phyloP scores from a whole-genome alignment of 2,113 vertebrate genomes.

The Pyrgilauda ruficollis region DNA sequence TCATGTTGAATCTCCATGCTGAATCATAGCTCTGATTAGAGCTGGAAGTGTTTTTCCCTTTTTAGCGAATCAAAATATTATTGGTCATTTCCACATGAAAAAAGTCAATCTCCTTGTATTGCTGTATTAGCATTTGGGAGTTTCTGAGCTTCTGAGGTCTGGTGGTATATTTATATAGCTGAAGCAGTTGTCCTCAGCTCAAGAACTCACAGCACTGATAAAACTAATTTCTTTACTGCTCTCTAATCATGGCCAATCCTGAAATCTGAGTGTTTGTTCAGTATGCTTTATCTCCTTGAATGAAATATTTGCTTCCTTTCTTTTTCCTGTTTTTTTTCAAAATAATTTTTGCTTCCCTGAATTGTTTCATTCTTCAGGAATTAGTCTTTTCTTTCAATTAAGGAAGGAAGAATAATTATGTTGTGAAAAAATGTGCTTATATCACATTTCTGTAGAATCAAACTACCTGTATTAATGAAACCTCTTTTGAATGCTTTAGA shows the following conservation, averaged over 20 bases:
- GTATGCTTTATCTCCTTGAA: background rate
- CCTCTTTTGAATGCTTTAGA: background rate
- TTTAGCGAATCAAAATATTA: background rate
- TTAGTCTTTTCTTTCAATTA: background rate
- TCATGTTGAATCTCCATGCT: background rate
- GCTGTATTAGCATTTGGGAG: background rate
- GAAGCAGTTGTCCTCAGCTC: background rate
- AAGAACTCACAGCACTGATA: background rate
- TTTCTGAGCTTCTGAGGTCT: background rate
- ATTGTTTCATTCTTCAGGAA: background rate
- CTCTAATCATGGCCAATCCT: background rate
- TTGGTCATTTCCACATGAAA: background rate
- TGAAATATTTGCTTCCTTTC: background rate
- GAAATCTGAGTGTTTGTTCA: background rate
- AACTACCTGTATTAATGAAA: background rate
- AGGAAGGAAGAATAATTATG: background rate
- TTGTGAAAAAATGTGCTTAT: background rate
- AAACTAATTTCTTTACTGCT: background rate
- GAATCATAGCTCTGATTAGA: background rate
- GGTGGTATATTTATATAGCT: background rate
- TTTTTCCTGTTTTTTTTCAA: rapidly evolving
- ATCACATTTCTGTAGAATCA: background rate
- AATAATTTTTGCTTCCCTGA: background rate
- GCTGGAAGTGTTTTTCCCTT: background rate
- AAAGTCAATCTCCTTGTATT: background rate